Base-by-base conservation (phyloP, 2,888 invertebrate genomes). In the Eristalinus sepulchralis region DNA sequence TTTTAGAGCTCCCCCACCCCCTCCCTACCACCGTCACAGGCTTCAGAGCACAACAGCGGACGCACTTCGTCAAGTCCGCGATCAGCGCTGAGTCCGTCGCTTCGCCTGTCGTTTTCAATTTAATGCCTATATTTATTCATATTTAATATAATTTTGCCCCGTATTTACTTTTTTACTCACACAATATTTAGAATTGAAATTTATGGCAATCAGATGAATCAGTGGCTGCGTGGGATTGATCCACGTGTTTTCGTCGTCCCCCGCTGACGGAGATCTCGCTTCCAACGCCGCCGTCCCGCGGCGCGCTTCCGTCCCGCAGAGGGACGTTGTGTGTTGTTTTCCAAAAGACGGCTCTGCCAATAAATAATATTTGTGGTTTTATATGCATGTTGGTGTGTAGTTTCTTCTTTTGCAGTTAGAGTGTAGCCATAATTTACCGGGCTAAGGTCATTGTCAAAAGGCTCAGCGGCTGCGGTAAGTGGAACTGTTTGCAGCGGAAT, bases 121-220 rank as follows among this genome's bases (percentile, higher is more conserved):
- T 39, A 47, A 8, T 47, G 47, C 47, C 17, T 39, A 11, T 59
- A 36, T 72, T 60, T 33, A 60, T 33, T 62, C 33, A 64, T 57
- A 70, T 55, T 27, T 20, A 57, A 57, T 73, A 64, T 33, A 27
- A 64, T 39, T 73, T 17, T 70, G 36, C 2, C n/a, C 17, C 8
- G 31, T 59, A 39, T 64, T 57, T 75, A 31, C 39, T 66, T 66
- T 75, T 13, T 53, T 24, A 34, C 22, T 47, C n/a, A 59, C 20
- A 36, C 20, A 59, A 59, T 39, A 31, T 62, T 59, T 57, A 66
- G 22, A 59, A 17, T 39, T 31, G 27, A 20, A 31, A 36, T 66
- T 59, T 75, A 66, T 66, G 64, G 66, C 59, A 75, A 47, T 59
- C 66, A 57, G 3, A 66, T 66, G 13, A 66, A 13, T 57, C 36